A percentile compares a stretch with the other conserved stretches of the same genome.
Evolutionary conservation across 2,797 vertebrate genomes (phyloP).

Genomic region (Anas acuta): DNA sequence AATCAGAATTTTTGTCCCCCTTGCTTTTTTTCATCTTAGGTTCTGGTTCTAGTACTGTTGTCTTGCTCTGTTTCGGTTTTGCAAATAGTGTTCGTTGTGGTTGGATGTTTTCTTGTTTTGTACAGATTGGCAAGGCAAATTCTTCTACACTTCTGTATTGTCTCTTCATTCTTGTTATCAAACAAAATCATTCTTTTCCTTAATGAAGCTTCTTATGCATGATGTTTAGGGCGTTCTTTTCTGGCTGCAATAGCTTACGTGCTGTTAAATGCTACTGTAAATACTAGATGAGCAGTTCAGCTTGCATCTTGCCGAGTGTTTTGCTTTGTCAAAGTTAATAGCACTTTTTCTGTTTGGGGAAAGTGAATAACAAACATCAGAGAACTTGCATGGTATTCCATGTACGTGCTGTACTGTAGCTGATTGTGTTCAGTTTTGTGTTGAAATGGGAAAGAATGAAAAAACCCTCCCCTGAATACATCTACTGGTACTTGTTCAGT

Average conservation of each 20-base stretch:
- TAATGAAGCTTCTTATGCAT: neutral
- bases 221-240: neutral
- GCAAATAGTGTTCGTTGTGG: neutral
- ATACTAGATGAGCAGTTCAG: neutral
- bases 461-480: neutral
- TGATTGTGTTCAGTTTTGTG: neutral
- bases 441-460: neutral
- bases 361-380: neutral
- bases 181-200: neutral
- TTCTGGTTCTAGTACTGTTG: neutral
- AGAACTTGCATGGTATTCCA: neutral
- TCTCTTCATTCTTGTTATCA: neutral
- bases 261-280: neutral
- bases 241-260: neutral
- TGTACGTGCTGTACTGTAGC: neutral
- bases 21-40: neutral
- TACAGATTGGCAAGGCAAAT: neutral
- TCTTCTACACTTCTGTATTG: neutral
- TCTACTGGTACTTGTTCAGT: neutral
- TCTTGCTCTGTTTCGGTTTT: neutral
- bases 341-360: neutral
- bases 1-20: neutral
- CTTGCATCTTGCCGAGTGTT: neutral
- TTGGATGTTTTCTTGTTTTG: neutral
- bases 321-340: neutral